phyloP scores from a whole-genome alignment of 2,113 vertebrate species.

The Brachypteracias leptosomus region DNA sequence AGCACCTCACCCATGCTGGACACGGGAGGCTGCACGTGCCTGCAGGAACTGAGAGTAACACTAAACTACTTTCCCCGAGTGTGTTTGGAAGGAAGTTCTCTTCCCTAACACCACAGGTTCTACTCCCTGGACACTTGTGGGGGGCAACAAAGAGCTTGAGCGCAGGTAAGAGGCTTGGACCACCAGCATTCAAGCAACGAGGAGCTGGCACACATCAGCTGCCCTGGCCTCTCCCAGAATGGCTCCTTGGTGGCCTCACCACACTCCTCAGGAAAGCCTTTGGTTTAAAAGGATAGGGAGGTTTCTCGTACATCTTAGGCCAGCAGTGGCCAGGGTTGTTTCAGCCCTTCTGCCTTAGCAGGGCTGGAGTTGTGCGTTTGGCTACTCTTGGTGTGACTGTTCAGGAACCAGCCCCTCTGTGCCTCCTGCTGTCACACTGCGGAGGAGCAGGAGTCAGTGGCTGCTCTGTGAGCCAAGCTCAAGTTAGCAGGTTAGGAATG shows the following conservation, averaged over 20 bases:
- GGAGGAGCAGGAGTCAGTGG: background rate
- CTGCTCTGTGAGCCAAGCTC: background rate
- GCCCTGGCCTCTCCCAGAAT: fast-evolving
- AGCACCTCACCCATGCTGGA: background rate
- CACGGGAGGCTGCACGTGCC: background rate
- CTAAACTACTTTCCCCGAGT: background rate
- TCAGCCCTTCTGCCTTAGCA: conserved; percentile 24
- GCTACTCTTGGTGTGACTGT: background rate
- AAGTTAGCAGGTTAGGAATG: conserved; percentile 30
- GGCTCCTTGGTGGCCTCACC: background rate
- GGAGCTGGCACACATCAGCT: background rate
- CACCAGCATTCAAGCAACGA: background rate
- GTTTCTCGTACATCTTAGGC: background rate
- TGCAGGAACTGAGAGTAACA: background rate
- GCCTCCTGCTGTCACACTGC: background rate
- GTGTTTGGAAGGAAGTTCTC: background rate
- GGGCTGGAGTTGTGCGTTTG: conserved; percentile 54
- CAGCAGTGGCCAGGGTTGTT: background rate
- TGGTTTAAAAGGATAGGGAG: background rate
- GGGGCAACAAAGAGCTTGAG: background rate
- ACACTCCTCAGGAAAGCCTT: background rate
- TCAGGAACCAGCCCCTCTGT: background rate
- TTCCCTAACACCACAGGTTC: background rate
- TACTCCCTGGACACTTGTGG: background rate
- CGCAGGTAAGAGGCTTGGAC: background rate